Evolutionary conservation across 2,888 invertebrate genomes (phyloP).

Genomic region (Rotaria sp.): DNA sequence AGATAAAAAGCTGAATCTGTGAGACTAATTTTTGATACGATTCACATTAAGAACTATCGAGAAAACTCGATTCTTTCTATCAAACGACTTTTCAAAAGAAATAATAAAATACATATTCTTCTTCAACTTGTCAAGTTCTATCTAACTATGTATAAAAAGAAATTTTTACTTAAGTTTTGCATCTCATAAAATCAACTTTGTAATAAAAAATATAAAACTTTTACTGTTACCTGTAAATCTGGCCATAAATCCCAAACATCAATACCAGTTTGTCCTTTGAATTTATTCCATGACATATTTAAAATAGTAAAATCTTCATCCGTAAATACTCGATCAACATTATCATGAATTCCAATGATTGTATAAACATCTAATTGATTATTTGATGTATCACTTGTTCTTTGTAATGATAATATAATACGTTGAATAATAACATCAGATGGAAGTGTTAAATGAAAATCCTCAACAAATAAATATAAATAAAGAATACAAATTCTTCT

Average conservation of each 20-base stretch:
- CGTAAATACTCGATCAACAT: background rate
- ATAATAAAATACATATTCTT: too few relatives aligned
- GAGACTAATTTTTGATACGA: too few relatives aligned
- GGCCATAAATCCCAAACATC: slow-evolving; percentile 34
- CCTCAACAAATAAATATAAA: background rate
- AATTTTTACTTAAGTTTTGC: too few relatives aligned
- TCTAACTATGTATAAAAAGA: too few relatives aligned
- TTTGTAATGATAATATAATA: background rate
- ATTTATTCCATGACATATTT: slow-evolving; percentile 26
- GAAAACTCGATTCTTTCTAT: too few relatives aligned
- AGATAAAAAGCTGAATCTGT: too few relatives aligned
- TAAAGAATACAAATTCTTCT: background rate
- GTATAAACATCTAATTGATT: slow-evolving; percentile 14
- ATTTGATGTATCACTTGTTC: background rate
- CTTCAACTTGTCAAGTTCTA: too few relatives aligned
- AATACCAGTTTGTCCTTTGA: slow-evolving; percentile 15
- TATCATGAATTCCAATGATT: slow-evolving; percentile 32
- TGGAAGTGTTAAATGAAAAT: background rate
- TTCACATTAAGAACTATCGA: too few relatives aligned
- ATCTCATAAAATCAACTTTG: too few relatives aligned
- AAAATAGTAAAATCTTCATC: slow-evolving; percentile 28
- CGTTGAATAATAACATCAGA: slow-evolving; percentile 6
- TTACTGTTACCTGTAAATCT: background rate
- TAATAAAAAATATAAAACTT: background rate
- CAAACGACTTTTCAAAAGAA: too few relatives aligned